These are phyloP conservation scores for Yponomeuta evonymella DNA, from an alignment of 2,888 invertebrate species.

Conservation along the genomic window DNA sequence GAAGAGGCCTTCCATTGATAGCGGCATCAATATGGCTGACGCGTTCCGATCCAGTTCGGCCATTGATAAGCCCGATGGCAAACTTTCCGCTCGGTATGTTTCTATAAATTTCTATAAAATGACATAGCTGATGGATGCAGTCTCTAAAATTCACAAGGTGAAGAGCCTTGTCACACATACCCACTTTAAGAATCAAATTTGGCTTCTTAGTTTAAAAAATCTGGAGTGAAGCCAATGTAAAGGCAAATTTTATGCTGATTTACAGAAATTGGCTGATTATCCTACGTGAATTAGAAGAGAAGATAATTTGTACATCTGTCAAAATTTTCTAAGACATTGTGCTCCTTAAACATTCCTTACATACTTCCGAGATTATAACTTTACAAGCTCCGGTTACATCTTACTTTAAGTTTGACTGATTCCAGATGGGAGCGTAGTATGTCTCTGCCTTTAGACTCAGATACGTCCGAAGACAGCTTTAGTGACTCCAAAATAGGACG, in stretches of 20 bases:
- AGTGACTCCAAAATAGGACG: conserved; percentile 72
- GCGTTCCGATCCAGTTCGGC: conserved; percentile 68
- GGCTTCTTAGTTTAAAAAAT: no score
- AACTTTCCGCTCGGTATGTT: conserved; percentile 61
- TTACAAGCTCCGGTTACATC: no score
- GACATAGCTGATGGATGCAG: neutral
- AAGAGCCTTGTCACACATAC: no score
- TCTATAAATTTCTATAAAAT: neutral
- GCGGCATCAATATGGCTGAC: conserved; percentile 84
- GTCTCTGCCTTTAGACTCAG: conserved; percentile 78
- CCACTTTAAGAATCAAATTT: no score
- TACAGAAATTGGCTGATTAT: no score
- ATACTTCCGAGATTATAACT: no score
- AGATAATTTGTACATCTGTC: no score
- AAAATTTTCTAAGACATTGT: no score
- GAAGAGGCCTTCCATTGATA: conserved; percentile 86
- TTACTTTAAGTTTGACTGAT: conserved; percentile 21
- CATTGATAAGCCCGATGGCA: conserved; percentile 59
- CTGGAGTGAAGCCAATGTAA: no score
- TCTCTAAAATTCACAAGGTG: conserved; percentile 13
- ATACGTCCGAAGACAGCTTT: conserved; percentile 64
- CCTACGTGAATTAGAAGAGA: no score
- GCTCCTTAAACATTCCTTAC: no score
- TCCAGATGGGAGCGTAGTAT: conserved; percentile 82
- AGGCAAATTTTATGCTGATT: no score